Evolutionary conservation across 2,797 vertebrate species (phyloP), one percentile per base, ranked within the genome.

Genomic region (Mormyrops boulengeri): DNA sequence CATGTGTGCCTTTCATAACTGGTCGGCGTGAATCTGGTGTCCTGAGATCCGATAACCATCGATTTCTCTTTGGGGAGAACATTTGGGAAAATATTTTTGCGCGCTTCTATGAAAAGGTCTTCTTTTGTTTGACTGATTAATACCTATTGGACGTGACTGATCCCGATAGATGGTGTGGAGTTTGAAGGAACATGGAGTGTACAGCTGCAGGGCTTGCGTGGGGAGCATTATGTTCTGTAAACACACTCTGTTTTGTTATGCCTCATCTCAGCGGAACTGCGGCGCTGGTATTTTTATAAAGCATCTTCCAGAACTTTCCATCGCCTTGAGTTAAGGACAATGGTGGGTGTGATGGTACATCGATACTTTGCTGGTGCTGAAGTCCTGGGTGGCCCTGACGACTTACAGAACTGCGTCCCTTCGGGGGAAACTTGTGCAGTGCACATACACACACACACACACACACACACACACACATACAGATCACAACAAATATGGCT

Each of bases 261-360:
- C 94, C 93, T 92, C 93, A 93, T 95, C 95, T 95, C 96, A 94
- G 91, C 1, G 91, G 95, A 94, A 95, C 93, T 92, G 91, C 93
- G 89, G 93, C 85, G 93, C 94, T 94, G 96, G 95, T 96, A 96
- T 96, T 95, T 96, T 96, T 96, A 95, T 95, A 95, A 95, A 95
- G 95, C 95, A 95, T 95, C 95, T 96, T 96, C 95, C 94, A 94
- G 95, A 89, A 94, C 95, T 94, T 94, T 95, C 92, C 92, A 93
- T 95, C 93, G 93, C 94, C 95, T 95, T 94, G 95, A 95, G 95
- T 94, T 94, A 95, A 95, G 95, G 95, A 96, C 95, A 96, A 95
- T 95, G 93, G 94, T 95, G 95, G 96, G 95, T 96, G 96, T 96
- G 95, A 96, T 95, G 94, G 95, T 95, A 95, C 95, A 95, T 96